Evolutionary conservation across 2,113 vertebrate genomes (phyloP), one percentile per base, ranked within the genome.

Genomic region (Anguilla japonica): DNA sequence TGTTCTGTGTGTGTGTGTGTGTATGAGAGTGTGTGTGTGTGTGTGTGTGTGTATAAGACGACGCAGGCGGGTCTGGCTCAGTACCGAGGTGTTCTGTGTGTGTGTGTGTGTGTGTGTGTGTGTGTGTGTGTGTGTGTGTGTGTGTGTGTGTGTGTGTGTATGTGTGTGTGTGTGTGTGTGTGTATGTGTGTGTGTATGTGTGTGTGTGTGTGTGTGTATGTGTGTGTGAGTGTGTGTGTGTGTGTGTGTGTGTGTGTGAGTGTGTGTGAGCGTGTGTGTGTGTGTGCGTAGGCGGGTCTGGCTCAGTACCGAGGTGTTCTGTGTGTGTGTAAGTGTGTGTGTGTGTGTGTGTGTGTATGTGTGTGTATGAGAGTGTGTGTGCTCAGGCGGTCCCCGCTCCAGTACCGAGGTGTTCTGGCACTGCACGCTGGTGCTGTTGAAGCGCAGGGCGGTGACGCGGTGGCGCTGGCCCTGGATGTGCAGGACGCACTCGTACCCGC

Each of bases 361-460:
- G n/a, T n/a, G n/a, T 3, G 4, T 26, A 1, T n/a, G 5, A 71
- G 63, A 1, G 7, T n/a, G 60, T 34, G 60, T 63, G 60, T 20
- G 14, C 4, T 22, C 4, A 20, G 20, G 22, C 26, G 20, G 63
- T 14, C 5, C 6, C 3, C 4, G 56, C n/a, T 16, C 81, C 95
- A 8, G 39, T 92, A 97, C 96, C 92, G 96, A 97, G 87, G 96
- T 97, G 91, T 97, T 97, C 94, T 97, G 96, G 92, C 96, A 97
- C 90, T 97, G 96, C 88, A 97, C 96, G 0, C 96, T 97, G 91
- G 96, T 97, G 93, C 96, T 97, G 93, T 97, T 97, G 95, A 97
- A 97, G 88, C 96, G 96, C 88, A 97, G 95, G 75, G 96, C 96
- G 0, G 96, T 96, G 84, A 97, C 96, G 0, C 96, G 95, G 87